Percentiles rank a stretch among this genome's conserved stretches.
phyloP scores from a whole-genome alignment of 1,140 invertebrate species.

The Dolichoris vasculosae region DNA sequence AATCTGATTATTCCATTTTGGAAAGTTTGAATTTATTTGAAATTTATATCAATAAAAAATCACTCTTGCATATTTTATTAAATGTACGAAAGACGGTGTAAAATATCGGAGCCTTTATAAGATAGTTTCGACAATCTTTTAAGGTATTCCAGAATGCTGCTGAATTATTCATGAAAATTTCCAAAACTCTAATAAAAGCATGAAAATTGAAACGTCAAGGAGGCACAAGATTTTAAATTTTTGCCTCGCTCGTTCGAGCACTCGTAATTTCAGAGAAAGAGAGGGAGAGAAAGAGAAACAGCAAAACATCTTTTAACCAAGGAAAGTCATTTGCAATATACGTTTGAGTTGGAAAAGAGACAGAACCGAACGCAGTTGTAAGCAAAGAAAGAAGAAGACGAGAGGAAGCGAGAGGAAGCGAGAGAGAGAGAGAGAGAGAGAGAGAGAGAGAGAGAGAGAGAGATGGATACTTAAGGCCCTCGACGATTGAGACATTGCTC shows the following conservation, averaged over 20 bases:
- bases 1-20: neutral
- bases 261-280: neutral
- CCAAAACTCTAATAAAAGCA: constrained; percentile 30
- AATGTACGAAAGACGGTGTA: neutral
- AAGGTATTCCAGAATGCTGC: neutral
- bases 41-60: neutral
- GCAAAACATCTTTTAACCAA: neutral
- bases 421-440: constrained; percentile 44
- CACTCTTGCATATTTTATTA: neutral
- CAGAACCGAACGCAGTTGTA: neutral
- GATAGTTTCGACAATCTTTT: neutral
- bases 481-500: constrained; percentile 72
- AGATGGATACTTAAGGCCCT: constrained; percentile 52
- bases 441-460: constrained; percentile 42
- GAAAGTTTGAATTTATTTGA: neutral
- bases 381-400: constrained; percentile 8
- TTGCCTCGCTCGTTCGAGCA: neutral
- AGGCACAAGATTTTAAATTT: constrained; percentile 28
- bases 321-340: constrained; percentile 44
- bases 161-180: constrained; percentile 39
- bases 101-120: constrained; percentile 15
- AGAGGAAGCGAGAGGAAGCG: constrained; percentile 24
- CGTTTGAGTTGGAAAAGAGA: neutral
- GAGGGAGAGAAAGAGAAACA: neutral
- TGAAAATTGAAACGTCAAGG: constrained; percentile 5